Conservation (phyloP, 2,113 vertebrate species). For the Caloenas nicobarica region DNA sequence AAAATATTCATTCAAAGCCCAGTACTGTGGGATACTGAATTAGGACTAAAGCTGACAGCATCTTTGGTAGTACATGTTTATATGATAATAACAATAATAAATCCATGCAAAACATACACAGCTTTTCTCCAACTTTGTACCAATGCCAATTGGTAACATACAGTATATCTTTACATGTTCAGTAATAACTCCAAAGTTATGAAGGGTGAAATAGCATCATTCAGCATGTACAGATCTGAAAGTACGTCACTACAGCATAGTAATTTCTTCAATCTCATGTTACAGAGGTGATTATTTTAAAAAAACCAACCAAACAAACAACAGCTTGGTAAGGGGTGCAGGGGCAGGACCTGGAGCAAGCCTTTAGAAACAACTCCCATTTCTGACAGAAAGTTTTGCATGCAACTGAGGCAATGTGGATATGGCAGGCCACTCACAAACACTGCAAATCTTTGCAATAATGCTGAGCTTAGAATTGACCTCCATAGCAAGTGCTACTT, state of each 20-base stretch:
- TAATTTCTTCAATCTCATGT: neutral
- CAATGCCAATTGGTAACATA: neutral
- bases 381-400: neutral
- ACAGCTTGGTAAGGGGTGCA: neutral
- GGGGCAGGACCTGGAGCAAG: neutral
- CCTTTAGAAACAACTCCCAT: neutral
- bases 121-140: neutral
- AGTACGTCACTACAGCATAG: neutral
- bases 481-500: neutral
- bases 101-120: neutral
- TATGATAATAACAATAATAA: neutral
- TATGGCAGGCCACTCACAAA: neutral
- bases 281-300: neutral
- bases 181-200: neutral
- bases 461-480: neutral
- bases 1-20: neutral
- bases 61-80: neutral
- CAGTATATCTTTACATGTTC: neutral
- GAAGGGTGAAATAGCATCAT: neutral
- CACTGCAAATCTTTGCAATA: neutral
- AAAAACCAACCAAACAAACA: too few relatives aligned
- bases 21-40: neutral
- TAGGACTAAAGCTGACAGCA: neutral
- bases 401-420: neutral
- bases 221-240: neutral